phyloP scores from a whole-genome alignment of 2,888 invertebrate species.

The Omphaloscelis lunosa region DNA sequence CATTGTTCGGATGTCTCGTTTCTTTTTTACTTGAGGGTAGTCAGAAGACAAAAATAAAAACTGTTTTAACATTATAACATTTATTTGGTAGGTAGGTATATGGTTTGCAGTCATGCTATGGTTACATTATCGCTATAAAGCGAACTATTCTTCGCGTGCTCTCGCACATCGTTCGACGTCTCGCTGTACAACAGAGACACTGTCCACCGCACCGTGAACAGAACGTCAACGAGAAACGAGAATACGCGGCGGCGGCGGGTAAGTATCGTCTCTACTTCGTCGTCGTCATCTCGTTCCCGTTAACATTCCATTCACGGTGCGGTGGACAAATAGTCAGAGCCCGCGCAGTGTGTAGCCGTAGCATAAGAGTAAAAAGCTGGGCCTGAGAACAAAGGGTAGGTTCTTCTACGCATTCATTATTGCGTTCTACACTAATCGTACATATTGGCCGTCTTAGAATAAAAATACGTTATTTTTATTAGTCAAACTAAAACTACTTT shows the following conservation, averaged over 20 bases:
- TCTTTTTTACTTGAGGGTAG: neutral
- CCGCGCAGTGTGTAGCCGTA: neutral
- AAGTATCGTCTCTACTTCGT: no score
- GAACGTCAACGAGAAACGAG: no score
- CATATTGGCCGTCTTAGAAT: neutral
- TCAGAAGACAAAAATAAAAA: neutral
- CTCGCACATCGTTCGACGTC: neutral
- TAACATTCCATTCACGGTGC: no score
- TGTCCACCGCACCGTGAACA: no score
- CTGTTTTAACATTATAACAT: slow-evolving; percentile 21
- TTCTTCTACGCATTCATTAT: neutral
- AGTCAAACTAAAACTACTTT: slow-evolving; percentile 33
- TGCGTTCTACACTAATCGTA: slow-evolving; percentile 8
- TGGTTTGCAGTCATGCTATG: neutral
- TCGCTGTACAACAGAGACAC: neutral
- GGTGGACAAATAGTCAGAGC: no score
- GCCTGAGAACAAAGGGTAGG: slow-evolving; percentile 12
- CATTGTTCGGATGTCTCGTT: neutral
- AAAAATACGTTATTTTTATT: neutral
- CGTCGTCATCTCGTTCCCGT: no score
- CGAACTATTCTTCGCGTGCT: neutral
- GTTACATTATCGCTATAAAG: neutral
- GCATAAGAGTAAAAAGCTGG: slow-evolving; percentile 9
- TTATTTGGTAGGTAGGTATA: slow-evolving; percentile 31
- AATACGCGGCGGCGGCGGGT: no score